phyloP scores from a whole-genome alignment of 1,140 invertebrate genomes.

The Diplogasteroides magnus region DNA sequence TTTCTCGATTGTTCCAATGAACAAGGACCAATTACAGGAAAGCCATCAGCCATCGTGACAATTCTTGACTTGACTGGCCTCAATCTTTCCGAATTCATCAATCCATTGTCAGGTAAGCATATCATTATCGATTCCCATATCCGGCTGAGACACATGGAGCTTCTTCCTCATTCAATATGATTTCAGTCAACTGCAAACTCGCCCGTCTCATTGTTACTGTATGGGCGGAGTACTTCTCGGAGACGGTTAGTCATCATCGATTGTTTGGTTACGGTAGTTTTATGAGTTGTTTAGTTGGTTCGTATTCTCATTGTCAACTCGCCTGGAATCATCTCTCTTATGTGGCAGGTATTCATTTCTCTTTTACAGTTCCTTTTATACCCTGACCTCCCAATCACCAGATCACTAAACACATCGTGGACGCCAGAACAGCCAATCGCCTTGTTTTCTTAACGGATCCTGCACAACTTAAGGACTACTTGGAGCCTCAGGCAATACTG shows the following conservation, averaged over 20 bases:
- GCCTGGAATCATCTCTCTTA: slow-evolving; percentile 30
- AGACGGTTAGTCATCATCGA: slow-evolving; percentile 21
- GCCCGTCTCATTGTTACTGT: slow-evolving; percentile 27
- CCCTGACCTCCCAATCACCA: too few species aligned
- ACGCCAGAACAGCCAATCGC: slow-evolving; percentile 18
- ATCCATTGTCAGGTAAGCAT: too few species aligned
- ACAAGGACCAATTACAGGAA: slow-evolving; percentile 7
- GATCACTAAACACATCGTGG: slow-evolving; percentile 32
- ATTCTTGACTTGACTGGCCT: slow-evolving; percentile 35
- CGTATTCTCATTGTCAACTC: slow-evolving; percentile 30
- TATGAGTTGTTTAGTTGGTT: slow-evolving; percentile 21
- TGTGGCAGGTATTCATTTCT: too few species aligned
- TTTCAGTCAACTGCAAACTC: slow-evolving; percentile 29
- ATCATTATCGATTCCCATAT: too few species aligned
- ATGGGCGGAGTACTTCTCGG: slow-evolving; percentile 36
- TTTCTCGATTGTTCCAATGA: neutral
- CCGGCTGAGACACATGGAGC: too few species aligned
- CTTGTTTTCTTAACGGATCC: slow-evolving; percentile 21
- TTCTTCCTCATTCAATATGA: too few species aligned
- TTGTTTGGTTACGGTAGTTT: neutral
- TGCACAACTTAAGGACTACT: slow-evolving; percentile 29
- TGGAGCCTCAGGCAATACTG: slow-evolving; percentile 19
- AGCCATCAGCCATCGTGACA: slow-evolving; percentile 21
- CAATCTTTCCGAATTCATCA: slow-evolving; percentile 32
- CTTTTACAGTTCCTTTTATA: too few species aligned